These are phyloP conservation scores for Amphipoea oculea DNA, from an alignment of 2,888 invertebrate species.

Conservation along the genomic window DNA sequence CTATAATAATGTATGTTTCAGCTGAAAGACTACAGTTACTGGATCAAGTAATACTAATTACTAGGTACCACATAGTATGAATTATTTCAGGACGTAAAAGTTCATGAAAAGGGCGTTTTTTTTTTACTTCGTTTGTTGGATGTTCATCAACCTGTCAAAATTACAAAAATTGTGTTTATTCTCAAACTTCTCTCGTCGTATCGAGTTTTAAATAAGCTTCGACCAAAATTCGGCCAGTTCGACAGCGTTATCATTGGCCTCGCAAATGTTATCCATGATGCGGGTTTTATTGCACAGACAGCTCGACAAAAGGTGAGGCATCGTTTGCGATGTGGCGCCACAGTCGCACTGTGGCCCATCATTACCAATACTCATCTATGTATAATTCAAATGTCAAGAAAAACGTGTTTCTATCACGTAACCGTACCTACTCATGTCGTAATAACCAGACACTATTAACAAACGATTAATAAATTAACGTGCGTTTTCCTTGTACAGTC, in stretches of 20 bases:
- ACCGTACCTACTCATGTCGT: slow-evolving; percentile 14
- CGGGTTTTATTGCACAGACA: background rate
- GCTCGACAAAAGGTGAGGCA: too few relatives aligned
- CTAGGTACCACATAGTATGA: too few relatives aligned
- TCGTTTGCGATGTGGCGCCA: background rate
- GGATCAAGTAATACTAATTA: too few relatives aligned
- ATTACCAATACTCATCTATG: background rate
- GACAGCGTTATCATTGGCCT: background rate
- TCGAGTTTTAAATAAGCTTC: too few relatives aligned
- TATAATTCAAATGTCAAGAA: slow-evolving; percentile 15
- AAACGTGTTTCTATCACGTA: slow-evolving; percentile 30
- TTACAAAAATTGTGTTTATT: too few relatives aligned
- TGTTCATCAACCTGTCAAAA: too few relatives aligned
- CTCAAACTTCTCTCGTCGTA: background rate
- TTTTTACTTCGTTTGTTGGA: too few relatives aligned
- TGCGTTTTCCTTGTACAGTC: slow-evolving; percentile 16
- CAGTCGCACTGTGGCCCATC: background rate
- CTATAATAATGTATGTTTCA: too few relatives aligned
- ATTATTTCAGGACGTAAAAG: too few relatives aligned
- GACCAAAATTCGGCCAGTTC: too few relatives aligned
- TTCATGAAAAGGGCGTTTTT: too few relatives aligned
- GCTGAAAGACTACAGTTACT: too few relatives aligned
- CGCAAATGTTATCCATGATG: background rate
- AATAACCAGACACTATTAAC: slow-evolving; percentile 31
- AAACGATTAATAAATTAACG: slow-evolving; percentile 21